Conservation (phyloP, 2,113 vertebrate species). For the Setophaga petechia region DNA sequence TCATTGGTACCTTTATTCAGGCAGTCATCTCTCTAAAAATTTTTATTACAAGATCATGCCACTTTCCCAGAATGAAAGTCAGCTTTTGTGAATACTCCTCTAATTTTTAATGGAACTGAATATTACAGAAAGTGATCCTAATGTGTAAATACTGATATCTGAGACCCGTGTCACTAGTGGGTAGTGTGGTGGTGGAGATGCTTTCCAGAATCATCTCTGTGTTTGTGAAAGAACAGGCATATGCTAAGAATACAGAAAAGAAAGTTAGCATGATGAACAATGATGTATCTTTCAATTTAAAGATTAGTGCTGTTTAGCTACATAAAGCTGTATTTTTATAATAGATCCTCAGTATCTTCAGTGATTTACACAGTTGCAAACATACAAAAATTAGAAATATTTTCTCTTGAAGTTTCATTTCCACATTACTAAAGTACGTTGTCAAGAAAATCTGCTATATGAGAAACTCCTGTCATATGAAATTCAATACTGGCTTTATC, state of each 20-base stretch:
- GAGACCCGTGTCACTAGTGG: background rate
- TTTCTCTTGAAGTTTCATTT: background rate
- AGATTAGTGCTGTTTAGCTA: background rate
- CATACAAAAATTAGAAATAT: background rate
- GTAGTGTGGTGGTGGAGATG: background rate
- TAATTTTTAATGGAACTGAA: background rate
- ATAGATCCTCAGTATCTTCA: background rate
- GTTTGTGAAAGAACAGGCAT: background rate
- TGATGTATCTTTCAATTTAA: background rate
- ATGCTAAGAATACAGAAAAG: background rate
- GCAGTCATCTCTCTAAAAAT: background rate
- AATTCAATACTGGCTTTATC: background rate
- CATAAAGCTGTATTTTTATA: background rate
- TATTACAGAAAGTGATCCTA: background rate
- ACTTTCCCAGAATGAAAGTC: background rate
- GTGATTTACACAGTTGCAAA: background rate
- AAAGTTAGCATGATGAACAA: background rate
- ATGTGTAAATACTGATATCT: background rate
- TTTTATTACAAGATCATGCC: background rate
- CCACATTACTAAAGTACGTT: background rate
- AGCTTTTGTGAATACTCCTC: background rate
- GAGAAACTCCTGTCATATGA: background rate
- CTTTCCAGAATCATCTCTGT: background rate
- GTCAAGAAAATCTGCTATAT: background rate
- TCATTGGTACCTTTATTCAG: background rate